Evolutionary conservation across 2,888 invertebrate genomes (phyloP), one percentile per base, ranked within the genome.

Genomic region (Calameuta pallipes): DNA sequence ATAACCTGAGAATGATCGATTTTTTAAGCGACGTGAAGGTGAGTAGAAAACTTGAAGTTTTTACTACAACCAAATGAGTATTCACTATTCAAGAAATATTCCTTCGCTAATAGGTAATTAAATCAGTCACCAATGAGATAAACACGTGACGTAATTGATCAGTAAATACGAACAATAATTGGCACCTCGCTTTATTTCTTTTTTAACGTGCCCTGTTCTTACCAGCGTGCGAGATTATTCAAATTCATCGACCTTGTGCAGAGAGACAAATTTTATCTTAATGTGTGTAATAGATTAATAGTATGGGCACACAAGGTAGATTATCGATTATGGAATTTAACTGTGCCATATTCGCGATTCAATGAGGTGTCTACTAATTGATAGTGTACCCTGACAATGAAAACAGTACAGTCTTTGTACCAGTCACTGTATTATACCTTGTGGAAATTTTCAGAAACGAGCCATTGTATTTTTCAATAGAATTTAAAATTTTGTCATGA

Each of bases 71-170:
- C 41, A 41, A 41, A 41, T 23, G 23, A 56, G 56, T 56, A 56
- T 56, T 9, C 6, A 23, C 23, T 56, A 23, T 56, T 71, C 71
- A 34, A 71, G 71, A 71, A 71, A 13, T 31, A 33, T 31, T 34
- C 1, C 37, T 81, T 79, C 77, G 35, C 75, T 78, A 79, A 79
- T 78, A 75, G 78, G 73, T 76, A 83, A 81, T 83, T 80, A 79
- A 79, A 81, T 80, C 75, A 76, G 73, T 75, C 36, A 33, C 71
- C 73, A 41, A 76, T 77, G 75, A 36, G 75, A 74, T 81, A 80
- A 83, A 80, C 78, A 79, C 79, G 75, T 82, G 82, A 80, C 71
- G 81, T 69, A 83, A 83, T 77, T 56, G 9, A 23, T 56, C 23
- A 56, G 56, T 56, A 23, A 56, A 56, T 23, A 56, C 23, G 56